Base-by-base conservation (phyloP, 2,113 vertebrate genomes). In the Ceuthmochares aereus region DNA sequence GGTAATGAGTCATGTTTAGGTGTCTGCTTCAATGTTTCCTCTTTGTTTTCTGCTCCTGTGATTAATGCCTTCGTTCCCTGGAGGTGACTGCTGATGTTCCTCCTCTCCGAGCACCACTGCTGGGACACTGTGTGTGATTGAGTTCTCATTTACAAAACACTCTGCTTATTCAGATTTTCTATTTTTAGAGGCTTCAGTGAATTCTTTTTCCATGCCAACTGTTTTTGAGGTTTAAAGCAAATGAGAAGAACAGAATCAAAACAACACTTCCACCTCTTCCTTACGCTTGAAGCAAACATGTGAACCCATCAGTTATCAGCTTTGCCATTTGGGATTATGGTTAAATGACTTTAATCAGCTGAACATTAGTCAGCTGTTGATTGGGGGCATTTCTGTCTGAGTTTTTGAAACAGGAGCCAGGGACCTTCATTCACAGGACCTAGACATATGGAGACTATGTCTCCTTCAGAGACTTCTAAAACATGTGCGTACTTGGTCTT, bases 1-100 rank as follows among this genome's bases (percentile, higher is more conserved):
- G 14, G 21, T 43, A 91, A 94, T 95, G 90, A 96, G 70, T 93
- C 89, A 91, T 70, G 45, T 79, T 96, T 66, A 96, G 95, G 89
- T 94, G 94, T 85, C 95, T 77, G 70, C 74, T 80, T 29, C 59
- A 40, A 22, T 45, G 74, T 95, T 87, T 47, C 70, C 70, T 74
- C 86, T 86, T 79, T 92, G 83, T 90, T 73, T 92, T 36, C 77
- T 75, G 64, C 83, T 90, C 59, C 76, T 18, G 45, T 72, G 85
- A 94, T 87, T 90, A 92, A 92, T 95, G 86, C 55, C 32, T 62
- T 63, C 29, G 4, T 87, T 89, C 67, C 88, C 52, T 12, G 5
- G 93, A 90, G 78, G 90, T 84, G 80, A 79, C 52, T 42, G 85
- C 69, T 79, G 66, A 66, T 45, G 36, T 64, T 87, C 60, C 58